Percentiles rank a stretch among this genome's conserved stretches.
Evolutionary conservation across 1,140 invertebrate species (phyloP).

Genomic region (Formica selysi): DNA sequence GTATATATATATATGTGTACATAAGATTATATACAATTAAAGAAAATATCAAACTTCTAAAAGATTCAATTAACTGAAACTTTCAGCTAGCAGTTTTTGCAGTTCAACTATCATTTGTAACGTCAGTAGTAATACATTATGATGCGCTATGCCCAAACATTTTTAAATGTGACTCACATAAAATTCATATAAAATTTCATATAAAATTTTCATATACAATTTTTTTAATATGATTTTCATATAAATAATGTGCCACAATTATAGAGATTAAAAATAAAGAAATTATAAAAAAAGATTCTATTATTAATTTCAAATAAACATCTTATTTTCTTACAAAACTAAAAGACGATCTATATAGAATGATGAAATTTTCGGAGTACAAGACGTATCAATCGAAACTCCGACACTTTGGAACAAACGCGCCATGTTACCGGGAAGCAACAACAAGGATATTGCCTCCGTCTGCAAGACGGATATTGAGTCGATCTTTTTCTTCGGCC

Average conservation of each 20-base stretch:
- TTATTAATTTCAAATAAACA: neutral
- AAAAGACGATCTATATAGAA: slow-evolving; percentile 13
- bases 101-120: neutral
- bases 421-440: neutral
- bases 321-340: neutral
- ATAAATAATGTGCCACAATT: neutral
- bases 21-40: neutral
- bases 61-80: neutral
- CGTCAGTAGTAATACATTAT: neutral
- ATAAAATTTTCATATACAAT: too few species aligned
- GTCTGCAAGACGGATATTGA: slow-evolving; percentile 51
- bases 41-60: neutral
- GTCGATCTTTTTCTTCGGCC: neutral
- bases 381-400: slow-evolving; percentile 5
- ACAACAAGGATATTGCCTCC: slow-evolving; percentile 46
- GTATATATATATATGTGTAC: too few species aligned
- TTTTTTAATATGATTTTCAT: neutral
- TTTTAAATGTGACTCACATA: too few species aligned
- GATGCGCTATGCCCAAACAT: neutral
- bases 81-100: neutral
- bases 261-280: neutral
- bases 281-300: neutral
- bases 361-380: neutral
- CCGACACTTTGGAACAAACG: neutral
- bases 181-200: too few species aligned